Evolutionary conservation across 1,140 invertebrate genomes (phyloP), one percentile per base, ranked within the genome.

Genomic region (Polyergus mexicanus): DNA sequence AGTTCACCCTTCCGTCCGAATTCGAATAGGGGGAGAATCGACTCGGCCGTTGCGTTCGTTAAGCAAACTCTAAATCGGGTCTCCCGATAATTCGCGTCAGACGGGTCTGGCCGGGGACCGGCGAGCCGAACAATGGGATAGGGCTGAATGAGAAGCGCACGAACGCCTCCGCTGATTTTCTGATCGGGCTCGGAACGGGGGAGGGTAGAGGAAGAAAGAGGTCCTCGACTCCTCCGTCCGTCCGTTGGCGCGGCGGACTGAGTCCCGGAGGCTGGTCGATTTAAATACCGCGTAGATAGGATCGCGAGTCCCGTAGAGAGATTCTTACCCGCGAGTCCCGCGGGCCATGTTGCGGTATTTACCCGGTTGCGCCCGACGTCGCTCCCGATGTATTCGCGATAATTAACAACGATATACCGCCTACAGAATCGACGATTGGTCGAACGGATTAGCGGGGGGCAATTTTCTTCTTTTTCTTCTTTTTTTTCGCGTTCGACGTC

Each of bases 281-380:
- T 88, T 89, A 89, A 89, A 89, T 89, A 89, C 88, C 84, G 66
- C 38, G 85, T 72, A 86, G 84, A 89, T 89, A 89, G 87, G 85
- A 89, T 89, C 85, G 83, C 78, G 85, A 69, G 58, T 47, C 44
- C 62, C 87, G 47, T 22, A 16, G 32, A 69, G 84, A 89, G 32
- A 32, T 32, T 32, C 3, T 86, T 35, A 85, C 84, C 75, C 78
- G 87, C 88, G 28, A 51, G 47, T 51, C 47, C 16, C 47, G 47
- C 47, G 16, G 47, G 47, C 47, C 47, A 16, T 51, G 16, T 51
- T 51, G 47, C 13, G 47, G 63, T 66, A 66, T 71, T 71, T 76
- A 76, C 81, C 68, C 86, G 86, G 83, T 86, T 88, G 83, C 47
- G 16, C 76, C 76, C n/a, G n/a, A 62, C 60, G 10, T 25, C 41